Conservation (phyloP, 2,797 vertebrate species). For the Neomorphus geoffroyi region DNA sequence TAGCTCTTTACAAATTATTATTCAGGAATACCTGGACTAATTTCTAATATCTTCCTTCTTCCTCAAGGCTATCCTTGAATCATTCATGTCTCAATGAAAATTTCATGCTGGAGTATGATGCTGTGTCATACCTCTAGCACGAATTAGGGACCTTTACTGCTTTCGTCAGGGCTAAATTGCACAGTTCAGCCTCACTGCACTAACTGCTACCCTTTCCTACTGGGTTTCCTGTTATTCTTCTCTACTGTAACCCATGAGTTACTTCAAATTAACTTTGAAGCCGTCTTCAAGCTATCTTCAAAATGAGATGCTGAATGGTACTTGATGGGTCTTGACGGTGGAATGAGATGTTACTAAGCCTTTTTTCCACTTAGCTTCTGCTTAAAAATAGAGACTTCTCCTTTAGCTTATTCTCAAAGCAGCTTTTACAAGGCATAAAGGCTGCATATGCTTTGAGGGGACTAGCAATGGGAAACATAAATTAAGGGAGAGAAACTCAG, state of each 20-base stretch:
- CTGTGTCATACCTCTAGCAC: not conserved
- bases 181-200: not conserved
- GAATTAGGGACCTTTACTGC: not conserved
- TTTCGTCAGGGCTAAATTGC: not conserved
- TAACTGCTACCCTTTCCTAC: not conserved
- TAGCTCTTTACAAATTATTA: not conserved
- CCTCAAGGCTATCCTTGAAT: not conserved
- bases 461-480: not conserved
- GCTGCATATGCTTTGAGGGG: not conserved
- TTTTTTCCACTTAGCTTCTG: not conserved
- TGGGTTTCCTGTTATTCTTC: not conserved
- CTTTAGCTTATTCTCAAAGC: not conserved
- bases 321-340: not conserved
- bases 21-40: not conserved
- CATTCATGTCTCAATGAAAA: not conserved
- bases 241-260: not conserved
- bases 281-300: not conserved
- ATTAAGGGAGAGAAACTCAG: not conserved
- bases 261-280: not conserved
- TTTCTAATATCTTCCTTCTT: not conserved
- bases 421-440: not conserved
- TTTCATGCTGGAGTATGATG: not conserved
- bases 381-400: not conserved
- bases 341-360: not conserved
- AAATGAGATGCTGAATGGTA: not conserved